Base-by-base conservation (phyloP, 2,113 vertebrate species). In the Microtus ochrogaster region DNA sequence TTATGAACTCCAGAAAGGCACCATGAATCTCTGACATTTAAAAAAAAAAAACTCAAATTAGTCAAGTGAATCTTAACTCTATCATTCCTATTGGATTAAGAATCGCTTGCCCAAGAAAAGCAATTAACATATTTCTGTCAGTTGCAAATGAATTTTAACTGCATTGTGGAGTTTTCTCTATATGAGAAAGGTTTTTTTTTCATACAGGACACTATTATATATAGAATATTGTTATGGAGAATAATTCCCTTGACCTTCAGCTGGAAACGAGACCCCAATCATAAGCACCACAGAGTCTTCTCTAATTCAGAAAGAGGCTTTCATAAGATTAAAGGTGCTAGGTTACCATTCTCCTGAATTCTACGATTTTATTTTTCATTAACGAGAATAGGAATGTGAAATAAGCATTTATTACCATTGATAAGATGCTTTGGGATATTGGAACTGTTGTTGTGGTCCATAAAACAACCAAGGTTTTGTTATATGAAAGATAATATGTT, bases 111-210 rank as follows among this genome's bases (percentile, higher is more conserved):
- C 97, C 61, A 88, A 86, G 73, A 98, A 98, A 97, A 97, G 66
- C 84, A 97, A 97, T 78, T 96, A 95, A 91, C 93, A 76, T 90
- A 98, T 94, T 98, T 97, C 91, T 97, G 96, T 96, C 89, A 68
- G 83, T 94, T 97, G 63, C 90, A 98, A 97, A 98, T 41, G 66
- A 92, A 94, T 77, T 52, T 92, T 65, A 97, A 97, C 96, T 91
- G 97, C 36, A 16, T 7, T 39, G 47, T 6, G 14, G 58, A 96
- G 16, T 96, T 97, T 89, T 65, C 89, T 72, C 70, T 95, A 68
- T 91, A 0, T 28, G 94, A 91, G 19, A 73, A 72, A 90, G 36
- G 44, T 88, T 26, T 44, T 22, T 47, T 47, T 49, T 49, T n/a
- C 73, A 83, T n/a, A 13, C 30, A 82, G 68, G 55, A 41, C 63